Percentiles rank a stretch among this genome's conserved stretches.
These are phyloP conservation scores for Glyphotaelius pellucidus DNA, from an alignment of 2,888 invertebrate genomes.

Conservation along the genomic window DNA sequence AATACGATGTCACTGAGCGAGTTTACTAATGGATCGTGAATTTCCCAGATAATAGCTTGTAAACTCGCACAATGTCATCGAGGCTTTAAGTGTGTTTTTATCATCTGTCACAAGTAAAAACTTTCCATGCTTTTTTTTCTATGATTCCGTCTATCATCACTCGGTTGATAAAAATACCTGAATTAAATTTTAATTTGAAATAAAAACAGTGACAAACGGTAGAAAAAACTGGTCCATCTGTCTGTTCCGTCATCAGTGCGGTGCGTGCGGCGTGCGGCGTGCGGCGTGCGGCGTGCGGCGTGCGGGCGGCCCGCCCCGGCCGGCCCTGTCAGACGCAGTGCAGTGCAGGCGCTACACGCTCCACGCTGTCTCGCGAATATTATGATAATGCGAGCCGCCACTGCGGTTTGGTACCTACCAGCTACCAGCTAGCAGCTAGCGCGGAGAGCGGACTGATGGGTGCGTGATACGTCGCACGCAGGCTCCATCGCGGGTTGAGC, in stretches of 20 bases:
- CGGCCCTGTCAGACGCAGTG: slow-evolving; percentile 36
- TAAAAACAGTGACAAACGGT: not conserved
- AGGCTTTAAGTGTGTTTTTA: no score
- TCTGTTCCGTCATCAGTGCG: slow-evolving; percentile 24
- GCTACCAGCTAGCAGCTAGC: not conserved
- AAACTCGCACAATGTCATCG: no score
- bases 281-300: slow-evolving; percentile 34
- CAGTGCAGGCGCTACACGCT: not conserved
- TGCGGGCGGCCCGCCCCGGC: slow-evolving; percentile 27
- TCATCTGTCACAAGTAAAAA: no score
- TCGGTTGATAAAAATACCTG: not conserved
- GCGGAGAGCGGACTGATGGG: slow-evolving; percentile 47
- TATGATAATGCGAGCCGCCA: slow-evolving; percentile 24
- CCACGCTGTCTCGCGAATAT: slow-evolving; percentile 9
- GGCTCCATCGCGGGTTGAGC: not conserved
- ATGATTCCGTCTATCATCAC: not conserved
- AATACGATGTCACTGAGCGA: no score
- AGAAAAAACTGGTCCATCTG: not conserved
- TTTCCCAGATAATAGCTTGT: no score
- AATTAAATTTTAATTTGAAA: no score
- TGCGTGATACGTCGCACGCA: slow-evolving; percentile 26
- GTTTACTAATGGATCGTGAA: no score
- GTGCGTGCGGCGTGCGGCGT: slow-evolving; percentile 21
- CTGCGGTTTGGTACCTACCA: slow-evolving; percentile 19
- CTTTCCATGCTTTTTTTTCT: not conserved